Conservation (phyloP, 2,113 vertebrate genomes). For the Carollia perspicillata region DNA sequence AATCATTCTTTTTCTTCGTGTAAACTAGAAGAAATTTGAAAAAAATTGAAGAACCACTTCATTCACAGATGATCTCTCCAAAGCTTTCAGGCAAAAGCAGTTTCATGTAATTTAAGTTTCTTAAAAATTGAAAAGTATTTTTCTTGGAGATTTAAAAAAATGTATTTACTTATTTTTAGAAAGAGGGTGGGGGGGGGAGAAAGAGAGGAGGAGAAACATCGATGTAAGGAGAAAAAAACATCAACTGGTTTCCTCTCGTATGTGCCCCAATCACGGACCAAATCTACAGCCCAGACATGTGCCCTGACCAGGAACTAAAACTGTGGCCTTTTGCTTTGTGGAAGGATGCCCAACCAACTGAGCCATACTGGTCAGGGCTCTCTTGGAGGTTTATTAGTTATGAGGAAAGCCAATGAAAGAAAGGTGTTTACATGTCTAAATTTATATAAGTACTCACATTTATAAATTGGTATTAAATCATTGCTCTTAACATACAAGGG, state of each 20-base stretch:
- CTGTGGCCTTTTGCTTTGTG: too few relatives aligned
- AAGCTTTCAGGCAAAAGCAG: not conserved
- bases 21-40: constrained; percentile 24
- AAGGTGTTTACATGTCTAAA: not conserved
- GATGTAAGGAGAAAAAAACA: too few relatives aligned
- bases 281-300: too few relatives aligned
- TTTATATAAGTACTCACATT: not conserved
- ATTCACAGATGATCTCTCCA: not conserved
- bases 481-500: not conserved
- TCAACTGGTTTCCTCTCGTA: too few relatives aligned
- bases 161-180: too few relatives aligned
- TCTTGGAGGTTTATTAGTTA: constrained; percentile 6
- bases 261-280: too few relatives aligned
- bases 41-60: not conserved
- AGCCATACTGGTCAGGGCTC: not conserved
- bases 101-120: not conserved
- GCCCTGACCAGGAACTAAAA: too few relatives aligned
- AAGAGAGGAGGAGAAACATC: too few relatives aligned
- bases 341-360: too few relatives aligned
- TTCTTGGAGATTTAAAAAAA: not conserved
- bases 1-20: not conserved
- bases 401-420: constrained; percentile 11
- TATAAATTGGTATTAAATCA: constrained; percentile 17
- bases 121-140: constrained; percentile 30
- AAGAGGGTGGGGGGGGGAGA: too few relatives aligned